Evolutionary conservation across 2,113 vertebrate genomes (phyloP).

Genomic region (Solenodon paradoxus): DNA sequence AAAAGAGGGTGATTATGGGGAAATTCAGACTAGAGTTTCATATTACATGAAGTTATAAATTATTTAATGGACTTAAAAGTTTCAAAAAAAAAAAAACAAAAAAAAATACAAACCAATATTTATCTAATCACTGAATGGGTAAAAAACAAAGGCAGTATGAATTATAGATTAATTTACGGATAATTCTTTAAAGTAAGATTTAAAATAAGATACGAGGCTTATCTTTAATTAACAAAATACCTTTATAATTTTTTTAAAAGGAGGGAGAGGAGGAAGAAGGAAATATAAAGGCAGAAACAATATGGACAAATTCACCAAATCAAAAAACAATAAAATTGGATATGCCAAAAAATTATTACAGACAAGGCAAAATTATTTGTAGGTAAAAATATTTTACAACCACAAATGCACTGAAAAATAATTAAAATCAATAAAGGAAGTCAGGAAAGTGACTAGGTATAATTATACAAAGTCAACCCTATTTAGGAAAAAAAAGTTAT

Average conservation of each 20-base stretch:
- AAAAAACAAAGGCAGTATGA: not conserved
- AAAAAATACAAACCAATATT: not conserved
- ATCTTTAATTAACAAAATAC: too few relatives aligned
- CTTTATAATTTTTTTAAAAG: too few relatives aligned
- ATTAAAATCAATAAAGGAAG: not conserved
- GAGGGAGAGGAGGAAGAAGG: too few relatives aligned
- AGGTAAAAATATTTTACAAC: slow-evolving; percentile 15
- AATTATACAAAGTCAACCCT: slow-evolving; percentile 4
- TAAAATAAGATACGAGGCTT: too few relatives aligned
- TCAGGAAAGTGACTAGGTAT: not conserved
- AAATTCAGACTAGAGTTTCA: not conserved
- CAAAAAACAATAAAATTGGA: not conserved
- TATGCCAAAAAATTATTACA: not conserved
- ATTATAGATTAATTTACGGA: too few relatives aligned
- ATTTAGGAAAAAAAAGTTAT: not conserved
- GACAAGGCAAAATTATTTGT: not conserved
- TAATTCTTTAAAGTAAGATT: too few relatives aligned
- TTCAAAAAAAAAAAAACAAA: too few relatives aligned
- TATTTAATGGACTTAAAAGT: not conserved
- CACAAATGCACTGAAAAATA: not conserved
- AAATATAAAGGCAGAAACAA: too few relatives aligned
- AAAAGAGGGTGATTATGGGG: not conserved
- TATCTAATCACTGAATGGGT: not conserved
- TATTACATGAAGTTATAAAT: not conserved
- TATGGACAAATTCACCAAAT: not conserved